These are phyloP conservation scores for Rutpela maculata DNA, from an alignment of 2,888 invertebrate genomes.

Conservation along the genomic window DNA sequence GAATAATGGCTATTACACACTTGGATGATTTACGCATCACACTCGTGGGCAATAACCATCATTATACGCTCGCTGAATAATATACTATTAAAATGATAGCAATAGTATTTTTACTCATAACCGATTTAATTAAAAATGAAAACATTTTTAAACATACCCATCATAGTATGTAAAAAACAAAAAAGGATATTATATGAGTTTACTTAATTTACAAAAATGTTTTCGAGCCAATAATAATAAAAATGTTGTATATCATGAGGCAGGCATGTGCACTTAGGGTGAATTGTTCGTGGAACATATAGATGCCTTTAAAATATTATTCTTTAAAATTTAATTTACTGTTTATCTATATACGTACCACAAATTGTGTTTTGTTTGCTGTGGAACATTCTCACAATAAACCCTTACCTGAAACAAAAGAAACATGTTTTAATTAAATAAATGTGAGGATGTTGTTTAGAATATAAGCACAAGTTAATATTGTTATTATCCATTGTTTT, in stretches of 20 bases:
- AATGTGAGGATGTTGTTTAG: not conserved
- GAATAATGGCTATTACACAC: too few relatives aligned
- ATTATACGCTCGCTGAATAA: too few relatives aligned
- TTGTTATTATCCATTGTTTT: too few relatives aligned
- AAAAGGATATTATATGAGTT: not conserved
- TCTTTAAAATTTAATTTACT: conserved; percentile 7
- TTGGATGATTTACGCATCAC: too few relatives aligned
- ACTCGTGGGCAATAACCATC: too few relatives aligned
- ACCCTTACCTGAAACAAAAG: not conserved
- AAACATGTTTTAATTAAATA: not conserved
- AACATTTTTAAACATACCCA: not conserved
- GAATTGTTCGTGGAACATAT: not conserved
- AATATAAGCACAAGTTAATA: not conserved
- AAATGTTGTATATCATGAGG: not conserved
- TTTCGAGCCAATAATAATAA: not conserved
- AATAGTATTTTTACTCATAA: not conserved
- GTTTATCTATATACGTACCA: not conserved
- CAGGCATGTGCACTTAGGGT: not conserved
- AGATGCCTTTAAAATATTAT: not conserved
- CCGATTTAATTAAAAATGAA: not conserved
- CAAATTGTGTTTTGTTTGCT: not conserved
- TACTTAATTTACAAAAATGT: not conserved
- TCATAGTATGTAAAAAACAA: not conserved
- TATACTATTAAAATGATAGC: too few relatives aligned
- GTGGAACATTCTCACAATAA: not conserved